phyloP scores from a whole-genome alignment of 2,113 vertebrate species.

The Centropus bengalensis region DNA sequence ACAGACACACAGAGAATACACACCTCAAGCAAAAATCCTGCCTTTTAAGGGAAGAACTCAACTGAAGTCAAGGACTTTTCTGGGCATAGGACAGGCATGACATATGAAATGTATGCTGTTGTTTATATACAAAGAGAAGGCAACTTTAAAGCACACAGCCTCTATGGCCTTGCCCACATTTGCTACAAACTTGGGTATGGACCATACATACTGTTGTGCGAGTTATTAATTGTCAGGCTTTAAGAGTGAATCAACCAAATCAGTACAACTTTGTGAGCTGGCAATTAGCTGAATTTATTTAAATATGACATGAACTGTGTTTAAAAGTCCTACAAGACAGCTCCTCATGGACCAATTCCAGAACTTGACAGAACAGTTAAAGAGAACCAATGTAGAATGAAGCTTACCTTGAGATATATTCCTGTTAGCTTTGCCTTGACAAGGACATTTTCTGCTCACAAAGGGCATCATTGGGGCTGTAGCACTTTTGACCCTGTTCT shows the following conservation, averaged over 20 bases:
- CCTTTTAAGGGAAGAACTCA: background rate
- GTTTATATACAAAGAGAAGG: background rate
- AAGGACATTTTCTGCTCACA: slow-evolving; percentile 48
- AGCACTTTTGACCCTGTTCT: slow-evolving; percentile 48
- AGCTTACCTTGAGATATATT: slow-evolving; percentile 39
- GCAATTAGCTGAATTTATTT: background rate
- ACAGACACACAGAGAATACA: background rate
- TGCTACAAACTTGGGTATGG: background rate
- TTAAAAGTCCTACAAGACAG: background rate
- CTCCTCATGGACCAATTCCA: background rate
- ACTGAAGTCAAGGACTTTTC: background rate
- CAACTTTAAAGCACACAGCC: background rate
- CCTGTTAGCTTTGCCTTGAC: slow-evolving; percentile 27
- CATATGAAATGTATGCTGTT: background rate
- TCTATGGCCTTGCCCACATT: background rate
- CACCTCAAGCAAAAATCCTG: background rate
- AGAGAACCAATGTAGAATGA: background rate
- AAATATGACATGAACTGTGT: too few species aligned
- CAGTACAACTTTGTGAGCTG: background rate
- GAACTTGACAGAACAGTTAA: background rate
- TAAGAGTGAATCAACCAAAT: background rate
- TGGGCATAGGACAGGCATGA: background rate
- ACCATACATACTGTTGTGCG: background rate
- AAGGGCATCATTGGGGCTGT: slow-evolving; percentile 37
- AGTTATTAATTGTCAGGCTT: background rate